Percentiles rank a stretch among this genome's conserved stretches.
Conservation (phyloP, 2,888 invertebrate species). For the Campoplex nolae region DNA sequence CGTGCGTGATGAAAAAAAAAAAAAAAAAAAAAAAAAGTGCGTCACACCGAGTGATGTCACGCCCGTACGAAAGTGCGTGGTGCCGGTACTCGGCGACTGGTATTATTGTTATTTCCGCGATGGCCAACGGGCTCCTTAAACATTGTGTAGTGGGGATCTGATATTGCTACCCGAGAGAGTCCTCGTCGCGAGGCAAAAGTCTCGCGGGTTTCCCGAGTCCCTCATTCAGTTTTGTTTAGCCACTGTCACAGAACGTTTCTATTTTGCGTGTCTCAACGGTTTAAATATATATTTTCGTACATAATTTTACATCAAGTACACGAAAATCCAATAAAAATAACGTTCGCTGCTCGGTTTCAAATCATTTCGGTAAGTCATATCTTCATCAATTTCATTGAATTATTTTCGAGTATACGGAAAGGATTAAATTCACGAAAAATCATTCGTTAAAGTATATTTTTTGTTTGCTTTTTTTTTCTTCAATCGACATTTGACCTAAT, state of each 20-base stretch:
- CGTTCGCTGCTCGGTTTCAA: neutral
- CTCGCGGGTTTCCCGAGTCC: constrained; percentile 45
- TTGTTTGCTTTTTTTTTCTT: neutral
- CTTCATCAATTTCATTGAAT: neutral
- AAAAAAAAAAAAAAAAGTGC: neutral
- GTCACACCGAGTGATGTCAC: constrained; percentile 28
- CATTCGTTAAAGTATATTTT: neutral
- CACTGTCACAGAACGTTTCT: constrained; percentile 53
- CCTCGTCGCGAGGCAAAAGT: constrained; percentile 18
- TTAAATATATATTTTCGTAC: constrained; percentile 4
- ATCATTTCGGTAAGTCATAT: neutral
- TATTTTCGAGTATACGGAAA: neutral
- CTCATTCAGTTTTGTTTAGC: constrained; percentile 67
- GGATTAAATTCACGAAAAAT: neutral
- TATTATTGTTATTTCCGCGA: constrained; percentile 19
- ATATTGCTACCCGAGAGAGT: constrained; percentile 32
- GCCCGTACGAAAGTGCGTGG: neutral
- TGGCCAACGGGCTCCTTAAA: constrained; percentile 17
- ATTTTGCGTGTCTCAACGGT: neutral
- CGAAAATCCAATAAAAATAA: neutral
- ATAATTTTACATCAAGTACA: neutral
- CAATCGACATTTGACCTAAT: neutral
- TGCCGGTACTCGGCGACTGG: constrained; percentile 6
- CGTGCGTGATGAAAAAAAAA: neutral
- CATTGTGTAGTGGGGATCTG: constrained; percentile 33